phyloP scores from a whole-genome alignment of 2,113 vertebrate genomes.

The Paralichthys olivaceus region DNA sequence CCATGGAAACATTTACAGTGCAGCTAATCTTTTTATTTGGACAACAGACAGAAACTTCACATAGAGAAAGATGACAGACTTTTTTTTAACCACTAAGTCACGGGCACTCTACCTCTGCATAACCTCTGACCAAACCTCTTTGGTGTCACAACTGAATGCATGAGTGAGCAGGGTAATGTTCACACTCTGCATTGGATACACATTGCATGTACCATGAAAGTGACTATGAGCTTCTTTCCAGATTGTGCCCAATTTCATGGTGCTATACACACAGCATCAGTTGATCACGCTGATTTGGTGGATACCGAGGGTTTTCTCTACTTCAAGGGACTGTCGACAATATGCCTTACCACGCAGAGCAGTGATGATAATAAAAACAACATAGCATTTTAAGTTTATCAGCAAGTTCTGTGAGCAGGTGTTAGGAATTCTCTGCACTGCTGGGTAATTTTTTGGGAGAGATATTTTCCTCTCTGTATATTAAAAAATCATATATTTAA shows the following conservation, averaged over 20 bases:
- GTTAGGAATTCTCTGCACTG: too few species aligned
- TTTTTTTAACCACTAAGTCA: conserved; percentile 26
- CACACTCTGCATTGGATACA: conserved; percentile 76
- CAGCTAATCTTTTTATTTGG: not conserved
- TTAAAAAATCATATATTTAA: too few species aligned
- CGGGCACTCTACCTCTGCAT: conserved; percentile 54
- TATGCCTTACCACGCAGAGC: conserved; percentile 4
- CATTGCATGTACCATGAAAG: conserved; percentile 78
- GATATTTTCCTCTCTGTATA: not conserved
- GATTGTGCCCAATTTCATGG: conserved; percentile 81
- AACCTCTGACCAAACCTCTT: conserved; percentile 71
- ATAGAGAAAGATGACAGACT: not conserved
- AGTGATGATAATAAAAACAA: conserved; percentile 10
- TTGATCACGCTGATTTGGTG: conserved; percentile 70
- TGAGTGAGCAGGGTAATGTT: conserved; percentile 72
- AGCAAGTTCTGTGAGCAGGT: not conserved
- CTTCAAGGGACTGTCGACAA: conserved; percentile 20
- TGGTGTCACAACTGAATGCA: conserved; percentile 76
- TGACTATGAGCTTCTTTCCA: conserved; percentile 77
- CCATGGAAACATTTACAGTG: not conserved
- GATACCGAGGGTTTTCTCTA: conserved; percentile 44
- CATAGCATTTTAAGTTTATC: conserved; percentile 9
- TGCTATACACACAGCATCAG: conserved; percentile 70
- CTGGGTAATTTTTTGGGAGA: too few species aligned
- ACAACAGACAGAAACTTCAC: not conserved